phyloP scores from a whole-genome alignment of 2,888 invertebrate genomes.

The Steromphala cineraria region DNA sequence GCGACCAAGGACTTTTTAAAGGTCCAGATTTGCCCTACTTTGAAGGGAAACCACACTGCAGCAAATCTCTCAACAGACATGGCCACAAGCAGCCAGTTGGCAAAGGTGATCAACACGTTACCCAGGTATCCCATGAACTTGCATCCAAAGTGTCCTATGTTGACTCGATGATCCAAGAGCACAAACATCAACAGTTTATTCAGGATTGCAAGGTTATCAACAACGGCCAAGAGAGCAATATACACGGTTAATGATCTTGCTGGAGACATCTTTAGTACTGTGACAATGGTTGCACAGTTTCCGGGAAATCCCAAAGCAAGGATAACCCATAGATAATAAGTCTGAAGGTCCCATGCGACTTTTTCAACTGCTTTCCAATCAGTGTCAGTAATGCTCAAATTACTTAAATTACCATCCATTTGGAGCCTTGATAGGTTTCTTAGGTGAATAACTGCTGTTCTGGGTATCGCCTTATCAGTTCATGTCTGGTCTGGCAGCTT shows the following conservation, averaged over 20 bases:
- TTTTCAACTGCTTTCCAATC: not conserved
- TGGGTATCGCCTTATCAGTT: too few species aligned
- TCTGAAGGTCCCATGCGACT: constrained; percentile 9
- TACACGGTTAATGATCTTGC: constrained; percentile 33
- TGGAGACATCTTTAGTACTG: constrained; percentile 32
- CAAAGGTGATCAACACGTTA: constrained; percentile 27
- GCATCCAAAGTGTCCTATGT: constrained; percentile 31
- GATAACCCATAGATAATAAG: constrained; percentile 37
- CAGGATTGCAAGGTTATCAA: constrained; percentile 34
- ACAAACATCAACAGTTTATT: constrained; percentile 33
- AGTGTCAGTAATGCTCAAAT: too few species aligned
- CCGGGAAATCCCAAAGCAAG: constrained; percentile 34
- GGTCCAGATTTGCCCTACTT: constrained; percentile 21
- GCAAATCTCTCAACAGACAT: constrained; percentile 36
- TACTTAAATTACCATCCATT: too few species aligned
- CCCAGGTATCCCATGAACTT: constrained; percentile 27
- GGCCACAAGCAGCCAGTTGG: constrained; percentile 41
- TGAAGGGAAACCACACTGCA: constrained; percentile 24
- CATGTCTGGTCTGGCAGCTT: too few species aligned
- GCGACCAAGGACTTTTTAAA: constrained; percentile 22
- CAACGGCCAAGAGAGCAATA: constrained; percentile 35
- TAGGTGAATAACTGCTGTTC: too few species aligned
- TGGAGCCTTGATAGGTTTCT: too few species aligned
- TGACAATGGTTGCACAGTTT: constrained; percentile 36
- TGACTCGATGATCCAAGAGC: constrained; percentile 18